These are phyloP conservation scores for Clinocottus analis DNA, from an alignment of 2,113 vertebrate species.

Conservation along the genomic window DNA sequence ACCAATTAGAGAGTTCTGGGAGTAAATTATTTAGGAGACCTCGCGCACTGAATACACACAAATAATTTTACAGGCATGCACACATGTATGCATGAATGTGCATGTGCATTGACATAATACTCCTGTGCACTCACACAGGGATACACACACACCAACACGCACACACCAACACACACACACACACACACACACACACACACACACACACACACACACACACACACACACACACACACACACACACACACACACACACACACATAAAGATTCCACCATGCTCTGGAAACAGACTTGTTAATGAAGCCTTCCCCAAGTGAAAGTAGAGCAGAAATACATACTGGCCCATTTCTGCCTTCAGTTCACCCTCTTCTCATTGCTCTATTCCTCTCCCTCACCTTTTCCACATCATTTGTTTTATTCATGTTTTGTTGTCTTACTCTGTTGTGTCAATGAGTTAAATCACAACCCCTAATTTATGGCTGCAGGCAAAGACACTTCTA, in stretches of 20 bases:
- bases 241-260: conserved; percentile 34
- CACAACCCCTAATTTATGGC: conserved; percentile 80
- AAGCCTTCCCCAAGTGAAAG: conserved; percentile 81
- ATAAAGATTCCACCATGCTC: conserved; percentile 64
- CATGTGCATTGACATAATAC: conserved; percentile 28
- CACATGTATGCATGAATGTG: conserved; percentile 36
- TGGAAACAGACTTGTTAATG: conserved; percentile 88
- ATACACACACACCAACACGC: conserved; percentile 21
- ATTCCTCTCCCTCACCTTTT: conserved; percentile 69
- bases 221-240: conserved; percentile 10
- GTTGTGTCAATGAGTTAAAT: conserved; percentile 81
- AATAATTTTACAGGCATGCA: conserved; percentile 61
- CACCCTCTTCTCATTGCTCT: conserved; percentile 65
- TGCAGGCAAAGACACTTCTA: conserved; percentile 78
- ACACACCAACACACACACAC: conserved; percentile 18
- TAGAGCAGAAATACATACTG: conserved; percentile 83
- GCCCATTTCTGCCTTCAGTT: conserved; percentile 81
- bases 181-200: conserved; percentile 21
- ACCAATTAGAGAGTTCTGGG: conserved; percentile 85
- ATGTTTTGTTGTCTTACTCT: conserved; percentile 78
- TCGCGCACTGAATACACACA: conserved; percentile 69
- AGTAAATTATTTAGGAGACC: conserved; percentile 84
- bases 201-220: conserved; percentile 26
- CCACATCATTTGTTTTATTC: conserved; percentile 80
- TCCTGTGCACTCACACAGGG: conserved; percentile 7